phyloP scores from a whole-genome alignment of 2,113 vertebrate genomes.

The Actenoides lindsayi region DNA sequence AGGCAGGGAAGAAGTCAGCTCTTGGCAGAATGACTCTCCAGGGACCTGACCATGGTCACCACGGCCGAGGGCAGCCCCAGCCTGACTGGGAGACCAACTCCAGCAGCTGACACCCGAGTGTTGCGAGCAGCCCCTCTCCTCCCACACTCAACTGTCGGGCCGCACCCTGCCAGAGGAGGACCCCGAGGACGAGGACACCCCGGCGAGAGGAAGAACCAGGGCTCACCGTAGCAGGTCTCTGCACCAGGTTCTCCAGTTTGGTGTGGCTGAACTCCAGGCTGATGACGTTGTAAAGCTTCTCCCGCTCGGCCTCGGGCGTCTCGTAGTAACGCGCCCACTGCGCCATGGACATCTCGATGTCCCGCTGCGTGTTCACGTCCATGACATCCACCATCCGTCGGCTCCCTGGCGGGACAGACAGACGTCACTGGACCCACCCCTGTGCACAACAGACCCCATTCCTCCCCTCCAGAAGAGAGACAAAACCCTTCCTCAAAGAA shows the following conservation, averaged over 20 bases:
- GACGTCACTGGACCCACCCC: accelerated
- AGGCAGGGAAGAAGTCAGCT: background rate
- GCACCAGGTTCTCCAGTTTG: slow-evolving; percentile 94
- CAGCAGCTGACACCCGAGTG: background rate
- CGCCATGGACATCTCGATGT: slow-evolving; percentile 99
- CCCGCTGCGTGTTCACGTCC: slow-evolving; percentile 97
- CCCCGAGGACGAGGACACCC: background rate
- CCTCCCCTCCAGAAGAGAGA: background rate
- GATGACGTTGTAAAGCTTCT: slow-evolving; percentile 98
- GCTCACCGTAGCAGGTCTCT: slow-evolving; percentile 91
- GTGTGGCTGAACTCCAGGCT: slow-evolving; percentile 98
- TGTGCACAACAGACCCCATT: accelerated
- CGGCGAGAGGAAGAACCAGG: accelerated
- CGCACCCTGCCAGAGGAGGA: background rate
- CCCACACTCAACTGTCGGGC: background rate
- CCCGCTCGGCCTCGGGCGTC: slow-evolving; percentile 89
- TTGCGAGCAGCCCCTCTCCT: accelerated
- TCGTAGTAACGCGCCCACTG: slow-evolving; percentile 98
- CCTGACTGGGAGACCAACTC: background rate
- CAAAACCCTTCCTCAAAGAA: background rate
- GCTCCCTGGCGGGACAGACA: slow-evolving; percentile 82
- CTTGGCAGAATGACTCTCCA: background rate
- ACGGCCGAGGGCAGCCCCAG: background rate
- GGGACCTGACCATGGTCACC: background rate
- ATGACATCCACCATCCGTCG: slow-evolving; percentile 96